Conservation (phyloP, 2,113 vertebrate species). For the Thamnophis sirtalis region DNA sequence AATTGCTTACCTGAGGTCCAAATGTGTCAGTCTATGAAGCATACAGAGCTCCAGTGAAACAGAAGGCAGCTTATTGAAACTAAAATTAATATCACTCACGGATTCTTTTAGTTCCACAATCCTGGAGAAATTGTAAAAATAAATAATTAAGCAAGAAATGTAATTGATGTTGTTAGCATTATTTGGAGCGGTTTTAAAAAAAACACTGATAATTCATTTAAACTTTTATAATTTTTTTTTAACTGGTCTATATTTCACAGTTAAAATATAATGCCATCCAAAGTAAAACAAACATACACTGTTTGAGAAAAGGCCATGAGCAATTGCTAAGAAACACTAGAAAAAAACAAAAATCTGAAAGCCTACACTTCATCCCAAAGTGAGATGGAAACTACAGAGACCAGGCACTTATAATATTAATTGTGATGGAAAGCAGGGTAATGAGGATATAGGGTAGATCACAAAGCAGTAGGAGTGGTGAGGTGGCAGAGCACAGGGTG, state of each 20-base stretch:
- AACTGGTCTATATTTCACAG: not conserved
- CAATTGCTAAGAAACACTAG: not conserved
- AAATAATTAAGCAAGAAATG: not conserved
- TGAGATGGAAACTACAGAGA: not conserved
- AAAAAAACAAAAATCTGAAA: not conserved
- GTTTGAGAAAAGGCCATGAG: not conserved
- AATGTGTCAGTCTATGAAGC: constrained; percentile 79
- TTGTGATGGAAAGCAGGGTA: not conserved
- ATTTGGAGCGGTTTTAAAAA: not conserved
- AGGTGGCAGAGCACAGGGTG: not conserved
- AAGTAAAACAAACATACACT: not conserved
- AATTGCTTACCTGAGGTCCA: constrained; percentile 85
- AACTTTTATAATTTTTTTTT: not conserved
- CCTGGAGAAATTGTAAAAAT: constrained; percentile 63
- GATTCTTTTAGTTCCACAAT: constrained; percentile 80
- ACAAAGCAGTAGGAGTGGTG: not conserved
- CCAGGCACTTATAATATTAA: not conserved
- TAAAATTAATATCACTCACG: constrained; percentile 79
- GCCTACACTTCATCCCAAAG: not conserved
- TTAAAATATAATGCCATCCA: not conserved
- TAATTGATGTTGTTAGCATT: not conserved
- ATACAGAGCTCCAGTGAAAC: constrained; percentile 74
- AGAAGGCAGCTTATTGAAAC: constrained; percentile 86
- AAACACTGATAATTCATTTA: rapidly evolving
- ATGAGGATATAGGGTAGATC: not conserved